Evolutionary conservation across 1,140 invertebrate species (phyloP).

Genomic region (Phenacoccus solenopsis): DNA sequence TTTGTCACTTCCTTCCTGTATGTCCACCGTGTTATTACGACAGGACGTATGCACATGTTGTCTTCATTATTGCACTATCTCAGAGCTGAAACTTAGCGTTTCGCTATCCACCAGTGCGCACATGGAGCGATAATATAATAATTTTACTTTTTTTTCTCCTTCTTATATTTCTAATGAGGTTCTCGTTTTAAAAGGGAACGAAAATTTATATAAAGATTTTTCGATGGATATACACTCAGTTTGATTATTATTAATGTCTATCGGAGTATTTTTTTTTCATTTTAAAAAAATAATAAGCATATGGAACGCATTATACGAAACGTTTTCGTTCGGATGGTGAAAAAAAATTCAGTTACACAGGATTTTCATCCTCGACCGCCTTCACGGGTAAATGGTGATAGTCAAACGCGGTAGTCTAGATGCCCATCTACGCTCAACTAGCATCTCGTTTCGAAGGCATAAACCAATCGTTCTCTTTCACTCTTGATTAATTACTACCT

Average conservation of each 20-base stretch:
- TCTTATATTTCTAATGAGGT: background rate
- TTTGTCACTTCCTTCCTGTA: constrained; percentile 12
- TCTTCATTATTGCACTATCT: constrained; percentile 2
- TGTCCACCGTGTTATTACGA: background rate
- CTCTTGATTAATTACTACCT: background rate
- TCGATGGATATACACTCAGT: background rate
- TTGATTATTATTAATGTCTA: background rate
- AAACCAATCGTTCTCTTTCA: background rate
- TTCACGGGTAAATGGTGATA: background rate
- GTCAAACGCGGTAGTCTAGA: background rate
- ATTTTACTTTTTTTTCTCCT: background rate
- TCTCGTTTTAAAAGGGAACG: background rate
- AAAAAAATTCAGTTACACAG: background rate
- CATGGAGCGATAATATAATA: background rate
- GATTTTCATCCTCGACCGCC: background rate
- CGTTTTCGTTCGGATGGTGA: background rate
- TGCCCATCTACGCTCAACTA: background rate
- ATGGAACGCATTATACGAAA: too few species aligned
- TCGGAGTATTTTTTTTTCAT: background rate
- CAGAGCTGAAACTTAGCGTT: background rate
- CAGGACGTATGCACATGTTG: constrained; percentile 11
- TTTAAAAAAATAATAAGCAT: background rate
- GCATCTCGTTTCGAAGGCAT: background rate
- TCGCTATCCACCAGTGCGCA: background rate
- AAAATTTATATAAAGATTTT: background rate